Base-by-base conservation (phyloP, 1,140 invertebrate species). In the Drosophila elegans region DNA sequence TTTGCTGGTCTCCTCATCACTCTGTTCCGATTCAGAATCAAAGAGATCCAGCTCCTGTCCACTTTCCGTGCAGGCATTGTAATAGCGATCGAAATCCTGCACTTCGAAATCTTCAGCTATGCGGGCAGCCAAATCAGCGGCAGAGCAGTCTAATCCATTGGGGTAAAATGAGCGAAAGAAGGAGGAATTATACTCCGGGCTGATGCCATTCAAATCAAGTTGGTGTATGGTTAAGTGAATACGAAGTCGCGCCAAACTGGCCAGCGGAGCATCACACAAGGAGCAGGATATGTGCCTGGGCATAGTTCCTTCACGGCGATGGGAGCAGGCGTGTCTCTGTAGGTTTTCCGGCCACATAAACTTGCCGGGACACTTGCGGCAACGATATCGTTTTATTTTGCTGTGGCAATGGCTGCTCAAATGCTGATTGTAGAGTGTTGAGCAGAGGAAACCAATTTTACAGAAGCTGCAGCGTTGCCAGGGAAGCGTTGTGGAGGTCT, bases 341-440 rank as follows among this genome's bases (percentile, higher is more conserved):
- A 91, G 63, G 52, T 91, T 92, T 44, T 92, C 77, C 21, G 48
- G 21, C 91, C 91, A 92, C 13, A 90, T 76, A 52, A 92, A 92
- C 62, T 82, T 91, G 0, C 84, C 91, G 0, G 91, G 90, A 54
- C 91, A 92, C 3, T 63, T 68, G 3, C 63, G 39, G 57, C 91
- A 92, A 6, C 52, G 60, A 38, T 78, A 67, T 5, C 78, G 63
- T 48, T 75, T 90, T 0, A 74, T 34, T 16, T 55, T 57, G 41
- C 74, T 85, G 2, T 71, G 34, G 29, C 91, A 92, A 11, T 92
- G 91, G 5, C 60, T 72, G 3, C 56, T 74, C 11, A 68, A 38
- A 53, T 92, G 91, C 25, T 73, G 64, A 5, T 82, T 63, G 36
- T 74, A 68, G 13, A 92, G 53, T 25, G 38, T 67, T 3, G 9